Evolutionary conservation across 2,797 vertebrate species (phyloP), one percentile per base, ranked within the genome.

Genomic region (Yasuhikotakia modesta): DNA sequence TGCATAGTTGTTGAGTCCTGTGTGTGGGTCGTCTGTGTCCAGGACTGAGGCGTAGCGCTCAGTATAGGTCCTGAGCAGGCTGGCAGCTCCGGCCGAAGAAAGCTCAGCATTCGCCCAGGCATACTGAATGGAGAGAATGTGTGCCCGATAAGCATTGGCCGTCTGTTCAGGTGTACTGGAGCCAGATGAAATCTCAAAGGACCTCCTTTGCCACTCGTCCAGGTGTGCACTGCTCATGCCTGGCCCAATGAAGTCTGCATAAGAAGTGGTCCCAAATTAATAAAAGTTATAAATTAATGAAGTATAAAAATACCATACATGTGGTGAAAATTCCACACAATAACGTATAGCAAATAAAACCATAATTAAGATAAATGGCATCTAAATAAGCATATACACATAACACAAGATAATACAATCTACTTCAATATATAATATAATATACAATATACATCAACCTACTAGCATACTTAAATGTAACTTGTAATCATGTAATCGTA

Each of bases 1-100:
- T 0, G 96, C 96, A 1, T 97, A 97, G 93, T 98, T 99, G 92
- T 98, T 98, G 68, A 99, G 92, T 78, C 97, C 96, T 5, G 88
- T 91, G 86, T 76, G 87, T 46, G 86, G 89, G 85, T 94, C 94
- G 87, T 96, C 96, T 19, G 95, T 98, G 92, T 98, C 98, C 87
- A 98, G 85, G 87, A 97, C 87, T 10, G 94, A 89, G 0, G 95
- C 93, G 16, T 97, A 99, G 57, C 90, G 94, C 89, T 98, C 96
- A 0, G 92, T 87, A 16, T 96, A 97, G 73, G 89, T 97, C 89
- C 92, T 93, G 80, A 98, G 93, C 88, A 99, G 92, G 87, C 86
- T 93, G 92, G 89, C 86, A 87, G 93, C 90, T 68, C 93, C 94
- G 88, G 90, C 90, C 90, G 91, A 88, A 87, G 96, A 97, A 90